Evolutionary conservation across 2,888 invertebrate species (phyloP).

Genomic region (Sphecodes monilicornis): DNA sequence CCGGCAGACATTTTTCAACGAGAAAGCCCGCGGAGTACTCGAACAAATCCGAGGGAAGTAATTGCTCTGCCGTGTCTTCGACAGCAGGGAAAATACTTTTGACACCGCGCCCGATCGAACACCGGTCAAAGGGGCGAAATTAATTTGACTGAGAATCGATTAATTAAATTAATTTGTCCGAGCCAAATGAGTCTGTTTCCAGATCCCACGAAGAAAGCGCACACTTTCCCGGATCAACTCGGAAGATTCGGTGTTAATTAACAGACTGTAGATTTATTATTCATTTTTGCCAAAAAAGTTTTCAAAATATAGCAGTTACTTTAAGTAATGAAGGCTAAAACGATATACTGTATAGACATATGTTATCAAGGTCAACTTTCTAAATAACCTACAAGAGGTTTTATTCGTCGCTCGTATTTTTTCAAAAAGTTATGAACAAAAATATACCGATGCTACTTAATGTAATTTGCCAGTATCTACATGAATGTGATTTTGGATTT

Average conservation of each 20-base stretch:
- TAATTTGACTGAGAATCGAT: neutral
- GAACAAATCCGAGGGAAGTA: conserved; percentile 5
- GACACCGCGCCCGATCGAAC: neutral
- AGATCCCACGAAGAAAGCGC: neutral
- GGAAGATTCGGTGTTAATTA: neutral
- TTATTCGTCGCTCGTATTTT: no score
- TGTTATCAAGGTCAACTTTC: no score
- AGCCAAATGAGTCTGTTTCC: neutral
- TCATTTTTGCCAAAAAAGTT: no score
- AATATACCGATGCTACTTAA: no score
- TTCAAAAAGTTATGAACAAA: no score
- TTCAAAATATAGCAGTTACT: no score
- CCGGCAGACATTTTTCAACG: neutral
- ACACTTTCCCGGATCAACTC: neutral
- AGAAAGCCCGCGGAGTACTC: neutral
- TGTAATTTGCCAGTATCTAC: no score
- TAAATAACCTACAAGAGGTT: no score
- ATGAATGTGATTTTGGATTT: no score
- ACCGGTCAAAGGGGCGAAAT: neutral
- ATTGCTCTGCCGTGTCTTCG: neutral
- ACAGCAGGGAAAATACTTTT: neutral
- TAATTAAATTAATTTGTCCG: neutral
- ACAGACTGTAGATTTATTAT: no score
- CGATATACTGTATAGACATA: no score
- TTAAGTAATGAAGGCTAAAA: no score